These are phyloP conservation scores for Narcine bancroftii DNA, from an alignment of 2,113 vertebrate species.

Conservation along the genomic window DNA sequence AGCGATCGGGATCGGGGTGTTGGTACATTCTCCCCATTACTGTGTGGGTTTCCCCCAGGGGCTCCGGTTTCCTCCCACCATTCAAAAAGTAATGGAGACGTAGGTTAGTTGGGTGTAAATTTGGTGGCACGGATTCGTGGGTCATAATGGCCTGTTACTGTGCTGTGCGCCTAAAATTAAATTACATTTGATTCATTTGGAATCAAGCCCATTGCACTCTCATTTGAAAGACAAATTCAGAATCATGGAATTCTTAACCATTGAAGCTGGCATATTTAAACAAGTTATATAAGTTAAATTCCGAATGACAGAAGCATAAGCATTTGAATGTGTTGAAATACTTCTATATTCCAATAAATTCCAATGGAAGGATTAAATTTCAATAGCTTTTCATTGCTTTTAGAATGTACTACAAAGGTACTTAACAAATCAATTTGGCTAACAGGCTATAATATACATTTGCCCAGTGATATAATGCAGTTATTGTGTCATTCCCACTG, in stretches of 20 bases:
- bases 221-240: neutral
- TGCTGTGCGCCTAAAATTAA: too few species aligned
- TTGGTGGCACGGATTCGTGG: too few species aligned
- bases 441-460: neutral
- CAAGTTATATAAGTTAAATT: neutral
- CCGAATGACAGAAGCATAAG: too few species aligned
- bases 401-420: neutral
- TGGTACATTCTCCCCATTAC: too few species aligned
- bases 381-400: neutral
- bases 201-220: neutral
- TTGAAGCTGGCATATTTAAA: neutral
- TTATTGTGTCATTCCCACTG: neutral
- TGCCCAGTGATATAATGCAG: neutral
- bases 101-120: too few species aligned
- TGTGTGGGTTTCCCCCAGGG: too few species aligned
- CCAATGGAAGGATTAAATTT: neutral
- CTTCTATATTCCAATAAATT: too few species aligned
- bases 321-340: too few species aligned
- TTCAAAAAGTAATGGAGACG: too few species aligned
- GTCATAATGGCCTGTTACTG: too few species aligned
- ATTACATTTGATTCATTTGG: neutral
- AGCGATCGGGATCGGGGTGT: too few species aligned
- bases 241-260: neutral
- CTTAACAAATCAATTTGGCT: neutral
- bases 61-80: too few species aligned